Conservation (phyloP, 1,140 invertebrate genomes). For the Platorchestia sp. region DNA sequence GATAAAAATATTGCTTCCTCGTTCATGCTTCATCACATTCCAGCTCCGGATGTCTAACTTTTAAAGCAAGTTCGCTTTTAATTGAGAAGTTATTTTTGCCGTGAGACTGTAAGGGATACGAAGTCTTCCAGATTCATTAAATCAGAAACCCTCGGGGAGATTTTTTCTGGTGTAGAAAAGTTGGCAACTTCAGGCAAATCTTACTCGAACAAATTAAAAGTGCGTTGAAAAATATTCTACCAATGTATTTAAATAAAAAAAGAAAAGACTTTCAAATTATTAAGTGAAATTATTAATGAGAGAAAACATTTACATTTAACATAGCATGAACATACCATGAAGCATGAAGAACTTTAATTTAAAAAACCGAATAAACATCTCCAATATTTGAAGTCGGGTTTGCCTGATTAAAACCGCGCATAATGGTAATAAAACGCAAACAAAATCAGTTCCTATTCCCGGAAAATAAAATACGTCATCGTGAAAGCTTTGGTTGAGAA, state of each 20-base stretch:
- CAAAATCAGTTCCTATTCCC: too few relatives aligned
- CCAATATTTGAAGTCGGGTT: neutral
- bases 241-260: neutral
- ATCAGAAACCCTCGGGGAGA: neutral
- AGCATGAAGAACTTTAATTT: neutral
- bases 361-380: neutral
- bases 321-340: neutral
- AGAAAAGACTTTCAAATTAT: neutral
- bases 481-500: too few relatives aligned
- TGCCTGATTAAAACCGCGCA: neutral
- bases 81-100: neutral
- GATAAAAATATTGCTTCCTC: neutral
- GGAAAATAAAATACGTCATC: too few relatives aligned
- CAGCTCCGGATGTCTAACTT: neutral
- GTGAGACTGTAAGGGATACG: neutral
- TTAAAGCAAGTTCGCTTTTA: neutral
- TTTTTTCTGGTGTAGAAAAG: neutral
- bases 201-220: neutral
- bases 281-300: neutral
- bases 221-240: neutral
- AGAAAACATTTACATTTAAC: neutral
- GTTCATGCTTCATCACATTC: neutral
- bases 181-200: neutral
- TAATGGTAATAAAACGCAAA: too few relatives aligned
- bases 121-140: neutral